Evolutionary conservation across 2,888 invertebrate genomes (phyloP).

Genomic region (Drosophila flavopinicola): DNA sequence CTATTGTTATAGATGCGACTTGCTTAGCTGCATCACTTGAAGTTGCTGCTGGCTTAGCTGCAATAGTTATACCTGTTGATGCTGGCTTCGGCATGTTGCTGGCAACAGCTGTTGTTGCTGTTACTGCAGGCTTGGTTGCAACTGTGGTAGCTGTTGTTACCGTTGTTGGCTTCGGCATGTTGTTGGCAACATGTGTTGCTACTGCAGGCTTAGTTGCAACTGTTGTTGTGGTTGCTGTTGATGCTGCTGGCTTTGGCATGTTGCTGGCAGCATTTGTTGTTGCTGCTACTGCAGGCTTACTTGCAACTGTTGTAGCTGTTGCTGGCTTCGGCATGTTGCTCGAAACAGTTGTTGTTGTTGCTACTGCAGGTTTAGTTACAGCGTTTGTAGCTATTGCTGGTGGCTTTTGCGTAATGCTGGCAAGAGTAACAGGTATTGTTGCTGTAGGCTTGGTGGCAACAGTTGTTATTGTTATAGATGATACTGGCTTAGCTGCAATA

Average conservation of each 20-base stretch:
- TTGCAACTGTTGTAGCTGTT: neutral
- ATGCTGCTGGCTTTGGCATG: neutral
- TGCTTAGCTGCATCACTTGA: neutral
- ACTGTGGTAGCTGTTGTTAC: neutral
- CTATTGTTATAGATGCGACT: neutral
- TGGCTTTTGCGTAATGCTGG: constrained; percentile 2
- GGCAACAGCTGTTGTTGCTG: neutral
- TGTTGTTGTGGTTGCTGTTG: constrained; percentile 1
- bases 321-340: constrained; percentile 4
- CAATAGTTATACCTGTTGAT: neutral
- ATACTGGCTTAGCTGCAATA: constrained; percentile 5
- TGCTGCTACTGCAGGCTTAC: neutral
- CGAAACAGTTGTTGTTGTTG: constrained; percentile 1
- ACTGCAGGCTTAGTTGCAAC: constrained; percentile 10
- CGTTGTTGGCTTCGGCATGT: no score
- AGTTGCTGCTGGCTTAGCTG: neutral
- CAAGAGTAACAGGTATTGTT: constrained; percentile 1
- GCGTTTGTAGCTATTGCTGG: neutral
- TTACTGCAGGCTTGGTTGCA: constrained; percentile 7
- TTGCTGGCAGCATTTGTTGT: neutral
- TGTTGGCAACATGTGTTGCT: constrained; percentile 2
- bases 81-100: constrained; percentile 4
- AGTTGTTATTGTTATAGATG: constrained; percentile 4
- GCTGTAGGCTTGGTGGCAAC: constrained; percentile 12
- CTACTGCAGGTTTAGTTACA: constrained; percentile 7